These are phyloP conservation scores for Pseudocheirus occidentalis DNA, from an alignment of 2,797 vertebrate genomes.

Conservation along the genomic window DNA sequence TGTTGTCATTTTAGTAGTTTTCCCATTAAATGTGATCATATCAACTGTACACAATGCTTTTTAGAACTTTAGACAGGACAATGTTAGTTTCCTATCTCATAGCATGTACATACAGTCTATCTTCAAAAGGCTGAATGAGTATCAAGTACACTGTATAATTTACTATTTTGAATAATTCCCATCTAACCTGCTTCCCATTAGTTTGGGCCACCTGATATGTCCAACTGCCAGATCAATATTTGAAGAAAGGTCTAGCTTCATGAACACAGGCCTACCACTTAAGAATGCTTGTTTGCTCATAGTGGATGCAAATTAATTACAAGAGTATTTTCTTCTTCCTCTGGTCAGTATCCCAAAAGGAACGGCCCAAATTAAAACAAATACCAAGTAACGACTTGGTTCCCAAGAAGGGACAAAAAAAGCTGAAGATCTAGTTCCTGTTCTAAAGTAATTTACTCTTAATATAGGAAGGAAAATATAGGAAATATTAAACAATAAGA, in stretches of 20 bases:
- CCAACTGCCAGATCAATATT: conserved; percentile 13
- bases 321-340: neutral
- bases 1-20: neutral
- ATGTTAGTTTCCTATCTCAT: neutral
- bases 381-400: conserved; percentile 25
- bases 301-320: conserved; percentile 26
- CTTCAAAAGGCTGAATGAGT: conserved; percentile 1
- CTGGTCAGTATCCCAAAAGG: conserved; percentile 10
- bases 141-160: neutral
- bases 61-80: neutral
- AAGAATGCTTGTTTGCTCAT: neutral
- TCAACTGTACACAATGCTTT: neutral
- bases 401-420: neutral
- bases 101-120: neutral
- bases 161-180: conserved; percentile 1
- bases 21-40: conserved; percentile 15
- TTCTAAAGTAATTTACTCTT: neutral
- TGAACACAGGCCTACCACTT: neutral
- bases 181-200: conserved; percentile 25
- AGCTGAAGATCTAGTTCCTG: neutral
- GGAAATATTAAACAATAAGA: neutral
- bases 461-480: neutral
- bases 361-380: neutral
- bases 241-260: conserved; percentile 23
- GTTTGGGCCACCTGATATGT: conserved; percentile 14